phyloP scores from a whole-genome alignment of 2,113 vertebrate genomes.

The Conger conger region DNA sequence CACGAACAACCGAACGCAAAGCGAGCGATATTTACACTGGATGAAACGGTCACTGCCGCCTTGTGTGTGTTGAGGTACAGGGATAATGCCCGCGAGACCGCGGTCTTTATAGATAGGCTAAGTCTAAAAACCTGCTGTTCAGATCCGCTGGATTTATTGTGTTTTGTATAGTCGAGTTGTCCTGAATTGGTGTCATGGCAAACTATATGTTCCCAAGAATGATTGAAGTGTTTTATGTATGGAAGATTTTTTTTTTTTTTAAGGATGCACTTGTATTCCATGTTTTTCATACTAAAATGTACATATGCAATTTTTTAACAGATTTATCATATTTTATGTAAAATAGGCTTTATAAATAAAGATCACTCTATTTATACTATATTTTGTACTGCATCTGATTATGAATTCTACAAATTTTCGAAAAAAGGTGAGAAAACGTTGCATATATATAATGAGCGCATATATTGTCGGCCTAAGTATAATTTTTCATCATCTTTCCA shows the following conservation, averaged over 20 bases:
- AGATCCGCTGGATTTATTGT: slow-evolving; percentile 51
- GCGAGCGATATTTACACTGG: slow-evolving; percentile 47
- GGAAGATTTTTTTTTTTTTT: slow-evolving; percentile 65
- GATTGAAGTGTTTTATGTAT: slow-evolving; percentile 62
- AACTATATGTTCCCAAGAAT: slow-evolving; percentile 64
- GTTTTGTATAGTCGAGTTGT: slow-evolving; percentile 52
- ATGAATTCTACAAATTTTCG: neutral
- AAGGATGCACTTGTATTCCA: slow-evolving; percentile 84
- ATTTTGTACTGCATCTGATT: slow-evolving; percentile 23
- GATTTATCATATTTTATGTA: slow-evolving; percentile 88
- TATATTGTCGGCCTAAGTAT: too few species aligned
- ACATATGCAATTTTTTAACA: slow-evolving; percentile 81
- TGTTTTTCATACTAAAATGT: slow-evolving; percentile 70
- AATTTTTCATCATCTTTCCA: neutral
- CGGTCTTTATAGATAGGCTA: slow-evolving; percentile 33
- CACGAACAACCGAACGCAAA: slow-evolving; percentile 56
- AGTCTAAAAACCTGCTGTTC: slow-evolving; percentile 41
- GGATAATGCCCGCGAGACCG: slow-evolving; percentile 27
- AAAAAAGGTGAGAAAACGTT: neutral
- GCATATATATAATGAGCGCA: neutral
- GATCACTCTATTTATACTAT: slow-evolving; percentile 85
- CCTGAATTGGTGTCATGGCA: slow-evolving; percentile 55
- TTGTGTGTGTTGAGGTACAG: slow-evolving; percentile 31
- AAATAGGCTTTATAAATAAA: slow-evolving; percentile 89
- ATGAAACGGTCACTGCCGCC: slow-evolving; percentile 65